phyloP scores from a whole-genome alignment of 2,797 vertebrate species.

The Myripristis jacobus region DNA sequence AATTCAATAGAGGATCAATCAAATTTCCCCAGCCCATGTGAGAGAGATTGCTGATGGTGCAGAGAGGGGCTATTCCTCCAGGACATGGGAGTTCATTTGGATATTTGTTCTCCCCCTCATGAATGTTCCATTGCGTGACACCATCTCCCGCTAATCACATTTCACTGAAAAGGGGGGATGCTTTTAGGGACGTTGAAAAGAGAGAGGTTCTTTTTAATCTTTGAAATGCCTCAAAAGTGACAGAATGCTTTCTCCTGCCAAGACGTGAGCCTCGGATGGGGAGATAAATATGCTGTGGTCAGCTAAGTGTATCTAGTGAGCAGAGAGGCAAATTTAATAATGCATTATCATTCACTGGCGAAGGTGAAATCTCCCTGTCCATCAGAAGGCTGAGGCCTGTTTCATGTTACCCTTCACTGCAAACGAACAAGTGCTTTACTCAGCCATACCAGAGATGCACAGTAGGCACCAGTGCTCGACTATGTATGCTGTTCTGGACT shows the following conservation, averaged over 20 bases:
- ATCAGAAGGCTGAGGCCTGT: conserved; percentile 87
- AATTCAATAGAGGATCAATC: conserved; percentile 91
- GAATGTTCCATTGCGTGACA: conserved; percentile 95
- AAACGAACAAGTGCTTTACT: conserved; percentile 85
- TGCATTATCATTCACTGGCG: conserved; percentile 99
- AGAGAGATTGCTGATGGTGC: conserved; percentile 89
- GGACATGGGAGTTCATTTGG: conserved; percentile 88
- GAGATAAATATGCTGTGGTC: conserved; percentile 99
- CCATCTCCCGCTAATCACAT: conserved; percentile 98
- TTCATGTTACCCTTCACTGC: conserved; percentile 87
- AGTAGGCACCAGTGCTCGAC: conserved; percentile 68
- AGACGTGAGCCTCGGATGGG: conserved; percentile 98
- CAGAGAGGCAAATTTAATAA: conserved; percentile 99
- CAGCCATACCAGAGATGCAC: conserved; percentile 80
- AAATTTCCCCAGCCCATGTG: conserved; percentile 82
- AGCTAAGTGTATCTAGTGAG: conserved; percentile 99
- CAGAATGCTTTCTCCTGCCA: conserved; percentile 99
- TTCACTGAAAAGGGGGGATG: conserved; percentile 84
- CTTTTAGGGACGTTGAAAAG: conserved; percentile 99
- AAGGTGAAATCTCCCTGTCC: conserved; percentile 99
- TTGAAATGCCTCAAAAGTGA: conserved; percentile 99
- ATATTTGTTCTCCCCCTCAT: conserved; percentile 91
- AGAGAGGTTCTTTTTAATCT: conserved; percentile 99
- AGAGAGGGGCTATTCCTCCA: conserved; percentile 88
- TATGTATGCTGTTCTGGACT: conserved; percentile 54